Evolutionary conservation across 2,113 vertebrate species (phyloP), one percentile per base, ranked within the genome.

Genomic region (Cottus gobio): DNA sequence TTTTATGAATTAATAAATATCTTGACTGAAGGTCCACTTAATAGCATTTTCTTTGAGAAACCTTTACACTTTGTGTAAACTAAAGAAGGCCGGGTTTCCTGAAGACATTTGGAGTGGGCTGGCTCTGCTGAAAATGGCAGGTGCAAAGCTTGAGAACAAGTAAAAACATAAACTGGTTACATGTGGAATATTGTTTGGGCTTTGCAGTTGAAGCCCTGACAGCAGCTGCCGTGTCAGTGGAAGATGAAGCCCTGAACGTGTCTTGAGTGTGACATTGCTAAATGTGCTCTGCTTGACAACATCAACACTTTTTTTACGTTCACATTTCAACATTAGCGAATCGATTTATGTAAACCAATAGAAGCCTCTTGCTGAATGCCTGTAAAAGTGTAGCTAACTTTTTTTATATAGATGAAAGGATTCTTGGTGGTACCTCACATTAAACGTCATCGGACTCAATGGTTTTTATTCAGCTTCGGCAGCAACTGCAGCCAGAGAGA

Each of bases 401-500:
- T 16, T 31, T 12, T 71, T 9, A 70, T 31, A 0, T 31, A 31
- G 57, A 42, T 71, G 66, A 82, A 75, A 65, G 22, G 30, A 37
- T 54, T 48, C 44, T 54, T 36, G 34, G 30, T 24, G 37, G n/a
- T 44, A 39, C 12, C 22, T 61, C 37, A n/a, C 34, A 56, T 46
- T 30, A 52, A 65, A 82, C 66, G 30, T 80, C 63, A 50, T 65
- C 5, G 9, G 68, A 65, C 16, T 36, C 65, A 65, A 76, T 44
- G 69, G 48, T 61, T 69, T 69, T 70, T 42, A 77, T 81, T 80
- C 57, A 71, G 71, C 66, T 61, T 80, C 63, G 77, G 37, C 57
- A 48, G 52, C 57, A 67, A 48, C 57, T 54, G 30, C 79, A 76
- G 68, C 50, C 42, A 64, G 46, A 39, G 75, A 83, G 75, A 86